Evolutionary conservation across 1,140 invertebrate species (phyloP).

Genomic region (Panulirus ornatus): DNA sequence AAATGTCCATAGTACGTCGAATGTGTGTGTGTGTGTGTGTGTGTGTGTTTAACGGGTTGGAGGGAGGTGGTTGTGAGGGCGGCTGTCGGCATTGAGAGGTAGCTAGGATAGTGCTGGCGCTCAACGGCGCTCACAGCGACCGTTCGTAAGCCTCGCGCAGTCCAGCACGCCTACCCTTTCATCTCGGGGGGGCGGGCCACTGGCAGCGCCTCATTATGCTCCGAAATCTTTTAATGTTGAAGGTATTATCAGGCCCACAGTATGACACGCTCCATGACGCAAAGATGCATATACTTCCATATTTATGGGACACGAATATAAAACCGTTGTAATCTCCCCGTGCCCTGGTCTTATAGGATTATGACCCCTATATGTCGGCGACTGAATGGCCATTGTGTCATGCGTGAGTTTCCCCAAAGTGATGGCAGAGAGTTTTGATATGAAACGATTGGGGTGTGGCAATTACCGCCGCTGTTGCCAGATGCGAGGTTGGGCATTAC

Average conservation of each 20-base stretch:
- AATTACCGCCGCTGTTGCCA: constrained; percentile 37
- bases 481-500: neutral
- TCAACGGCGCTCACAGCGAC: too few relatives aligned
- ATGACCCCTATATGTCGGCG: neutral
- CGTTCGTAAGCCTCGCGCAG: too few relatives aligned
- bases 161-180: neutral
- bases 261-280: constrained; percentile 45
- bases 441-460: constrained; percentile 58
- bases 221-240: constrained; percentile 10
- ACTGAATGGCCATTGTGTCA: neutral
- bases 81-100: neutral
- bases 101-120: too few relatives aligned
- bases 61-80: neutral
- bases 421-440: constrained; percentile 52
- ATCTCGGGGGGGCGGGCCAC: neutral
- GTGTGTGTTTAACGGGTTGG: neutral
- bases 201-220: constrained; percentile 35
- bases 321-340: neutral
- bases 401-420: neutral
- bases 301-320: constrained; percentile 46
- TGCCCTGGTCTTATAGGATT: neutral
- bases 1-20: too few relatives aligned
- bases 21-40: too few relatives aligned
- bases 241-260: constrained; percentile 28
- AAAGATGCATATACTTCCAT: constrained; percentile 46